These are phyloP conservation scores for Ichneumon xanthorius DNA, from an alignment of 2,888 invertebrate genomes.

Conservation along the genomic window DNA sequence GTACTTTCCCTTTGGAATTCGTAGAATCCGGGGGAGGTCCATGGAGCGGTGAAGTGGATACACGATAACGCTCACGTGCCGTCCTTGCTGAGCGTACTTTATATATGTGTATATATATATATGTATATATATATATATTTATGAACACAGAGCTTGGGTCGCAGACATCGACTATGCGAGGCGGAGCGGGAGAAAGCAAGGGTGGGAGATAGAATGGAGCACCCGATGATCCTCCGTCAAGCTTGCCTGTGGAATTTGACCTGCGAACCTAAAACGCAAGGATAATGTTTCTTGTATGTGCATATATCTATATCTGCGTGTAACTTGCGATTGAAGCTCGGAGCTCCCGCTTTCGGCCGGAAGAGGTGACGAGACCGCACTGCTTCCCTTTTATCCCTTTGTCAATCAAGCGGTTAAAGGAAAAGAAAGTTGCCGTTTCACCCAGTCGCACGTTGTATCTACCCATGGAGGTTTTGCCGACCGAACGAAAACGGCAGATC, in stretches of 20 bases:
- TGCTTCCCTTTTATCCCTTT: background rate
- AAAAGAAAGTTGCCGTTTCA: background rate
- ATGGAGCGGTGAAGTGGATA: conserved; percentile 49
- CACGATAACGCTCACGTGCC: conserved; percentile 56
- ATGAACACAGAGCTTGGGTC: conserved; percentile 30
- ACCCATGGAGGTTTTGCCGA: no score
- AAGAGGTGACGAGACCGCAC: background rate
- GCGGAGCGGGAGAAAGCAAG: conserved; percentile 17
- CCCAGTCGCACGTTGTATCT: background rate
- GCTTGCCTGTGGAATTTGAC: conserved; percentile 34
- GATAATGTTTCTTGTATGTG: background rate
- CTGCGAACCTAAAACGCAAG: conserved; percentile 17
- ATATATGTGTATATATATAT: background rate
- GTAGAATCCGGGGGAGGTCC: conserved; percentile 48
- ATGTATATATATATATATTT: no score
- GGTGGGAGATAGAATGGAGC: conserved; percentile 16
- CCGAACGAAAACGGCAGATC: no score
- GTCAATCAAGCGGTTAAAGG: background rate
- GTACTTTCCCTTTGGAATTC: conserved; percentile 54
- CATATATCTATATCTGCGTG: background rate
- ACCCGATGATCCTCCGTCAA: conserved; percentile 48
- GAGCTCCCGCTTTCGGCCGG: background rate
- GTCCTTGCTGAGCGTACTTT: conserved; percentile 21
- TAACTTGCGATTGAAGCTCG: background rate
- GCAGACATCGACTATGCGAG: conserved; percentile 12